A percentile compares a stretch with the other conserved stretches of the same genome.
Evolutionary conservation across 2,888 invertebrate species (phyloP).

Genomic region (Malacosoma neustria): DNA sequence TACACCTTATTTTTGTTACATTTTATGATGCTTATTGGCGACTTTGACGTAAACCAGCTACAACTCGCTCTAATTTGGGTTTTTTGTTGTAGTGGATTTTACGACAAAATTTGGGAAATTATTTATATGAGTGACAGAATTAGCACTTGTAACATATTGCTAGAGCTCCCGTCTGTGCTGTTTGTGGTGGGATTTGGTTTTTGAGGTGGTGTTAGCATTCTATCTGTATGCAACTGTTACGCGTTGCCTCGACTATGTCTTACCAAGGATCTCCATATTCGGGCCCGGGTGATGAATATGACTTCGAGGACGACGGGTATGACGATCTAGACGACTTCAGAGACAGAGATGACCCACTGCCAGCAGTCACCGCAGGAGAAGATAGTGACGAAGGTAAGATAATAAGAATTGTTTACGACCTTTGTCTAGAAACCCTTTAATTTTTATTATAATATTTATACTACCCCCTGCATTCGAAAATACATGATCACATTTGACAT

Average conservation of each 20-base stretch:
- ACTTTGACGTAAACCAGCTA: slow-evolving; percentile 64
- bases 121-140: slow-evolving; percentile 59
- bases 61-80: slow-evolving; percentile 51
- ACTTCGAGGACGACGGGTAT: slow-evolving; percentile 82
- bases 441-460: slow-evolving; percentile 23
- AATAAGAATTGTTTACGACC: slow-evolving; percentile 49
- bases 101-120: slow-evolving; percentile 23
- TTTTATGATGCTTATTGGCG: slow-evolving; percentile 54
- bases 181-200: slow-evolving; percentile 45
- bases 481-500: slow-evolving; percentile 17
- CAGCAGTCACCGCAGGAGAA: slow-evolving; percentile 75
- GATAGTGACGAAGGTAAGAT: slow-evolving; percentile 71
- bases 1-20: slow-evolving; percentile 8
- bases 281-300: slow-evolving; percentile 81
- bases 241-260: slow-evolving; percentile 76
- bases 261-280: slow-evolving; percentile 81
- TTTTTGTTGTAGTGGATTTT: slow-evolving; percentile 40
- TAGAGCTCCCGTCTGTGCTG: slow-evolving; percentile 28
- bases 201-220: slow-evolving; percentile 53
- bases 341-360: slow-evolving; percentile 74
- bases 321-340: slow-evolving; percentile 81
- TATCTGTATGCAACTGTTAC: slow-evolving; percentile 74
- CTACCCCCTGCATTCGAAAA: slow-evolving; percentile 13
- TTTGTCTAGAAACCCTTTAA: slow-evolving; percentile 36
- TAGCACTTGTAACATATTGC: slow-evolving; percentile 37